Evolutionary conservation across 2,797 vertebrate genomes (phyloP), one percentile per base, ranked within the genome.

Genomic region (Ctenosaura bakeri): DNA sequence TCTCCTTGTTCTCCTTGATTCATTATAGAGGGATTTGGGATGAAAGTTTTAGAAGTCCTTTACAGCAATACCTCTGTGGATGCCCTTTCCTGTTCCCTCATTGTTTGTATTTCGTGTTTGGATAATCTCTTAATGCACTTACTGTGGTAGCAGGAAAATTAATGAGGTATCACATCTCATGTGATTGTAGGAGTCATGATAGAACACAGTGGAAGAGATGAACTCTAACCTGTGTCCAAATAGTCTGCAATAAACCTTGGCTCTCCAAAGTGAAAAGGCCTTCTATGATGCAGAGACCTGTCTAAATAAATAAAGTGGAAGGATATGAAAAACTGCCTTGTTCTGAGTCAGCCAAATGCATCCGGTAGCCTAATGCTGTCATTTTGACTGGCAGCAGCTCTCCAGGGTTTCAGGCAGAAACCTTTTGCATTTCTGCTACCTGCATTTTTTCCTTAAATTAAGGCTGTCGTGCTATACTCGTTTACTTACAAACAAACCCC

Each of bases 161-260:
- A 76, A 87, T 78, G 73, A 78, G 26, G 35, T 62, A 46, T 78
- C 14, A 87, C 29, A 78, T 77, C 73, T 77, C 74, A 78, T 77
- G 38, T 42, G 54, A 87, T 10, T 12, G n/a, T 62, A 62, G 52
- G 26, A 59, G 24, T 74, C 52, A 76, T 76, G 71, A 78, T 62
- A 78, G 26, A 77, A 77, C 73, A 87, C 26, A 46, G 13, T 42
- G 32, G n/a, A 42, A 77, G 24, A 20, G 26, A 56, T 64, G 56
- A 87, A 62, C 56, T 54, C 84, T 85, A 85, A 85, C 84, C 69
- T 59, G 56, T 78, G 56, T 78, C 85, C 38, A 78, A 77, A 87
- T 7, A 62, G 26, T 20, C 35, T 87, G 13, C 46, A 78, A 87
- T 87, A 56, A 87, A 78, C 26, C 74, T 78, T 87, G 74, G 9